Base-by-base conservation (phyloP, 1,140 invertebrate species). In the Trissolcus basalis region DNA sequence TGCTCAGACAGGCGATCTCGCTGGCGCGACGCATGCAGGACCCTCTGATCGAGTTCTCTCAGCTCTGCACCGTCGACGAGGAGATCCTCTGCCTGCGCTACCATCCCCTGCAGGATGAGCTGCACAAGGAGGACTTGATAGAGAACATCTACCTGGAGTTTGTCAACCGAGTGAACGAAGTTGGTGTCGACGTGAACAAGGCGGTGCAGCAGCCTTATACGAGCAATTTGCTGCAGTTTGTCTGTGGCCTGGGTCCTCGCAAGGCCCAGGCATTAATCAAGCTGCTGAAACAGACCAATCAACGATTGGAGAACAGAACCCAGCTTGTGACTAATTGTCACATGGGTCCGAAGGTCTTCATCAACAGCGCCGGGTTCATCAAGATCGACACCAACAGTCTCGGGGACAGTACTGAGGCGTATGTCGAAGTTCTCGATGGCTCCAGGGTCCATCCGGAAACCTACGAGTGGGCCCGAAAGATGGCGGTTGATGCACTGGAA, bases 401-500 rank as follows among this genome's bases (percentile, higher is more conserved):
- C 13, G 96, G 96, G 10, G 97, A 99, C 82, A 93, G 96, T 83
- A 97, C 96, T 0, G 96, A 98, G 81, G 93, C 95, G 0, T 97
- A 98, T 80, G 95, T 98, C 0, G 97, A 99, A 90, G 96, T 99
- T 0, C 87, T 99, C 4, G 98, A 99, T 85, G 97, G 97, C 0
- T 98, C 98, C 0, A 90, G 98, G 72, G 97, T 99, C 0, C 98
- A 99, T 90, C 98, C 98, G 0, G 98, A 99, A 88, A 97, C 97
- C 0, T 99, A 99, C 81, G 98, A 99, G 85, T 99, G 98, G 98
- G 98, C 98, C 0, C 89, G 97, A 14, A 99, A 99, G 90, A 99
- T 99, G 98, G 98, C 98, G 3, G 97, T 99, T 0, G 98, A 99
- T 90, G 98, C 98, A 6, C 88, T 99, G 9, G 98, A 99, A 78